phyloP scores from a whole-genome alignment of 2,113 vertebrate species.

The Pavo muticus region DNA sequence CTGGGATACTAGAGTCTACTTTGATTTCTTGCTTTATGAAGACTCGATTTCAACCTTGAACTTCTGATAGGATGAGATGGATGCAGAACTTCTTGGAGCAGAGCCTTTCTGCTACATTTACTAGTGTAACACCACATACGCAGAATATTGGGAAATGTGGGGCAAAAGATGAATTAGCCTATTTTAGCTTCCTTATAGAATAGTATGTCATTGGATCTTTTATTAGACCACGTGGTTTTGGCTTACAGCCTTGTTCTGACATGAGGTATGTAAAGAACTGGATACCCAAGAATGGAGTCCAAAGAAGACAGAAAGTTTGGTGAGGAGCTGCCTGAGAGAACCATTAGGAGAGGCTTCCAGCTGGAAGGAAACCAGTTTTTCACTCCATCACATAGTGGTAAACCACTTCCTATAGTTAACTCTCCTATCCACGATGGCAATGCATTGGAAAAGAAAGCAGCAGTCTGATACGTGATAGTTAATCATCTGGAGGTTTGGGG shows the following conservation, averaged over 20 bases:
- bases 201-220: neutral
- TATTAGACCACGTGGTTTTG: neutral
- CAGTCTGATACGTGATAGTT: fast-evolving
- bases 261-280: neutral
- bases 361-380: neutral
- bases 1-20: neutral
- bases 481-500: neutral
- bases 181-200: neutral
- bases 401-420: neutral
- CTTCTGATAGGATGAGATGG: neutral
- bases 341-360: neutral
- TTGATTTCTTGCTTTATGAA: neutral
- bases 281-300: neutral
- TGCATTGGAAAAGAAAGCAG: neutral
- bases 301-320: neutral
- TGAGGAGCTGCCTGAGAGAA: neutral
- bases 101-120: neutral
- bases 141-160: neutral
- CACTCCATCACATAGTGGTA: neutral
- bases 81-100: neutral
- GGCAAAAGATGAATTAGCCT: neutral
- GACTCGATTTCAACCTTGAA: neutral
- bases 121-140: fast-evolving
- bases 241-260: neutral
- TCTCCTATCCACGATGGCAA: neutral